Evolutionary conservation across 2,113 vertebrate species (phyloP).

Genomic region (Stomatorhinus ivindoensis): DNA sequence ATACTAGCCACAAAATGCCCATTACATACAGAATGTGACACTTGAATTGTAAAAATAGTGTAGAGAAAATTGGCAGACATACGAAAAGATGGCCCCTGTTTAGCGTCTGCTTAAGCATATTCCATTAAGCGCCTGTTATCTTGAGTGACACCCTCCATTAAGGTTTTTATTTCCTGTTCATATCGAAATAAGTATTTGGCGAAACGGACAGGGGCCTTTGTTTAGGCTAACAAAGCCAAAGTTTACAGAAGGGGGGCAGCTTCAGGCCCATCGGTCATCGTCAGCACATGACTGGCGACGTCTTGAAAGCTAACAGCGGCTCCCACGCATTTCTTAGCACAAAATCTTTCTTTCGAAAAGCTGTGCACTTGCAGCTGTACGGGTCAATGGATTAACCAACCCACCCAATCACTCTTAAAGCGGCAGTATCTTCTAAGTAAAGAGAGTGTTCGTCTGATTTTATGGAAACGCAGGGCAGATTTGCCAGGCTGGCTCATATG

Average conservation of each 20-base stretch:
- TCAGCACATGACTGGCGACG: slow-evolving; percentile 42
- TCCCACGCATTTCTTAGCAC: neutral
- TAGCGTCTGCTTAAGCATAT: slow-evolving; percentile 60
- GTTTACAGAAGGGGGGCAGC: slow-evolving; percentile 32
- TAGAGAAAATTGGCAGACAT: slow-evolving; percentile 42
- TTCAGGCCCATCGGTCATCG: slow-evolving; percentile 32
- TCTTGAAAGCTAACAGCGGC: slow-evolving; percentile 30
- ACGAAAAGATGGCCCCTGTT: slow-evolving; percentile 32
- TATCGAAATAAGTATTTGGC: slow-evolving; percentile 17
- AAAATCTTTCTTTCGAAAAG: slow-evolving; percentile 30
- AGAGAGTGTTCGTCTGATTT: neutral
- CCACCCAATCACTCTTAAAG: neutral
- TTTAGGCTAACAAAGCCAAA: slow-evolving; percentile 30
- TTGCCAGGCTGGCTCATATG: neutral
- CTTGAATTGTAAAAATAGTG: slow-evolving; percentile 54
- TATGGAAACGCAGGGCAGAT: neutral
- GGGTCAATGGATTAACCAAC: slow-evolving; percentile 25
- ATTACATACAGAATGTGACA: slow-evolving; percentile 20
- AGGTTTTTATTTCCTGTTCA: slow-evolving; percentile 1
- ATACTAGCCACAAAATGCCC: slow-evolving; percentile 47
- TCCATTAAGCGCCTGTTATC: slow-evolving; percentile 69
- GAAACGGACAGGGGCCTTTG: slow-evolving; percentile 46
- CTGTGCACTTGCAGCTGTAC: slow-evolving; percentile 21
- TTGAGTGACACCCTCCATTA: slow-evolving; percentile 69
- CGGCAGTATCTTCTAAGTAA: neutral